Percentiles rank a stretch among this genome's conserved stretches.
These are phyloP conservation scores for Chamaea fasciata DNA, from an alignment of 2,113 vertebrate genomes.

Conservation along the genomic window DNA sequence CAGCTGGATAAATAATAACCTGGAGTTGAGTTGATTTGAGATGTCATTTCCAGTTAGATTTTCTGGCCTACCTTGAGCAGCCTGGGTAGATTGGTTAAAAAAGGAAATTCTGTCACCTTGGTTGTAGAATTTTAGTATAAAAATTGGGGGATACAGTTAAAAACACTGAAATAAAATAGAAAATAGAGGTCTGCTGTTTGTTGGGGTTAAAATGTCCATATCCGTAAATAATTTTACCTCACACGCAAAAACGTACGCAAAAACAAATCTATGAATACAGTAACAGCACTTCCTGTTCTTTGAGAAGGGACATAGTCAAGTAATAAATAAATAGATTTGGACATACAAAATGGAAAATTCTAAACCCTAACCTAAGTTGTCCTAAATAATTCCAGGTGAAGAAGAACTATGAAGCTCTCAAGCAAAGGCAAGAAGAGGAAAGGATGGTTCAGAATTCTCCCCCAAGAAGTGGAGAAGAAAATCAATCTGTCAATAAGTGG, in stretches of 20 bases:
- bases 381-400: slow-evolving; percentile 83
- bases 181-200: not conserved
- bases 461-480: slow-evolving; percentile 78
- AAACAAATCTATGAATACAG: not conserved
- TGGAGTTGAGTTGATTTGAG: not conserved
- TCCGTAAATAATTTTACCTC: not conserved
- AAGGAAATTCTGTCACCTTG: not conserved
- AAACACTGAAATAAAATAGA: not conserved
- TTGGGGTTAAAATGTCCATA: not conserved
- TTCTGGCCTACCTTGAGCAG: not conserved
- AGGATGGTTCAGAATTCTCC: slow-evolving; percentile 87
- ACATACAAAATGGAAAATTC: not conserved
- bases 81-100: not conserved
- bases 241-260: not conserved
- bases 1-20: not conserved
- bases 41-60: not conserved
- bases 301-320: not conserved
- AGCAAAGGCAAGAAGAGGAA: slow-evolving; percentile 96
- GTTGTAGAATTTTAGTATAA: not conserved
- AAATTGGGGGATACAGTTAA: not conserved
- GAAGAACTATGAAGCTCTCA: slow-evolving; percentile 97
- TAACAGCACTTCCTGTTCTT: not conserved
- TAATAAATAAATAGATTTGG: not conserved
- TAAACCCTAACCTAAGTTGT: not conserved
- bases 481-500: slow-evolving; percentile 82